These are phyloP conservation scores for Labia minor DNA, from an alignment of 2,888 invertebrate species.

Conservation along the genomic window DNA sequence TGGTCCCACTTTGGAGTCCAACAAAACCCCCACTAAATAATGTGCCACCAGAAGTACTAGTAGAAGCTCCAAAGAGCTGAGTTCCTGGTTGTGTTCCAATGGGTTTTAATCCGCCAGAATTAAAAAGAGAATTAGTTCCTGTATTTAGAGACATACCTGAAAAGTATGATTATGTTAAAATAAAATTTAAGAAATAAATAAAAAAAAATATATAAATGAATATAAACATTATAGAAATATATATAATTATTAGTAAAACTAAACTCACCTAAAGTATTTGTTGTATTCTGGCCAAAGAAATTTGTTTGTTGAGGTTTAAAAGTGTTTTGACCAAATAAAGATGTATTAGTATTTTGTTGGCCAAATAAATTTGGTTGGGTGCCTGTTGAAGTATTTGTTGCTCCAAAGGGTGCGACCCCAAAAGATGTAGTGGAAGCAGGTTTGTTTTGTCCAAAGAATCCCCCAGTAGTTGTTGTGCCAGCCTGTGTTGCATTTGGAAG, in stretches of 20 bases:
- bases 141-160: background rate
- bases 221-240: background rate
- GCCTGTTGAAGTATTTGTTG: slow-evolving; percentile 42
- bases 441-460: slow-evolving; percentile 49
- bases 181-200: background rate
- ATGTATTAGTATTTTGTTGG: slow-evolving; percentile 35
- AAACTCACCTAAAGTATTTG: slow-evolving; percentile 27
- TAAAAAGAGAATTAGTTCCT: background rate
- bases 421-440: slow-evolving; percentile 51
- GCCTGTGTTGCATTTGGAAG: slow-evolving; percentile 25
- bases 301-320: background rate
- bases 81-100: slow-evolving; percentile 28
- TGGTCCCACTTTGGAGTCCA: slow-evolving; percentile 31
- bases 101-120: background rate
- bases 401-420: slow-evolving; percentile 36
- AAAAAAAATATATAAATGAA: background rate
- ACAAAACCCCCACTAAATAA: slow-evolving; percentile 38
- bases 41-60: slow-evolving; percentile 34
- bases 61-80: slow-evolving; percentile 31
- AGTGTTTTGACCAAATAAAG: slow-evolving; percentile 36
- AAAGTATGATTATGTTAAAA: background rate
- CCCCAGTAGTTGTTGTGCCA: slow-evolving; percentile 28
- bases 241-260: background rate
- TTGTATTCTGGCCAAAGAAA: background rate
- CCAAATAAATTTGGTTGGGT: slow-evolving; percentile 31